Conservation (phyloP, 2,113 vertebrate species). For the Tenrec ecaudatus region DNA sequence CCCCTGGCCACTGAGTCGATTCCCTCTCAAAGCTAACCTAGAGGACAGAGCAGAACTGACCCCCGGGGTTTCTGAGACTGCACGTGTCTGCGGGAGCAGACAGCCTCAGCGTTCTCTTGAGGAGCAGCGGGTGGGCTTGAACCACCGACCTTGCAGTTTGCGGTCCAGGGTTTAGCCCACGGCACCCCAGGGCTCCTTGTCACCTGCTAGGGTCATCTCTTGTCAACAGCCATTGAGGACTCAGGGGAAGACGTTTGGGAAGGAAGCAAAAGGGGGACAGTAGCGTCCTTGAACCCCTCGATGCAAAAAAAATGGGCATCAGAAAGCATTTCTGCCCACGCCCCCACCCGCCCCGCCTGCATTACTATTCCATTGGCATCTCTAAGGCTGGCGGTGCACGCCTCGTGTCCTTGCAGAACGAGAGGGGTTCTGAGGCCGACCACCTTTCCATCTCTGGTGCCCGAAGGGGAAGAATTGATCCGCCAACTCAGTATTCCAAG, state of each 20-base stretch:
- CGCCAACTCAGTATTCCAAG: neutral
- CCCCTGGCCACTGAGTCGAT: no score
- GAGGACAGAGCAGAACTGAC: no score
- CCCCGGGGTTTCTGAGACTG: no score
- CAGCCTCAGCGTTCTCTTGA: no score
- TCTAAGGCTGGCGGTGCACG: constrained; percentile 76
- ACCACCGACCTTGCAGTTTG: no score
- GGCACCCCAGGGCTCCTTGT: no score
- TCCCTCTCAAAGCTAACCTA: no score
- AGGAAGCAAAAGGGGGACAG: neutral
- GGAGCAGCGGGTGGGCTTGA: no score
- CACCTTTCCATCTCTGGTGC: constrained; percentile 56
- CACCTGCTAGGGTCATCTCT: neutral
- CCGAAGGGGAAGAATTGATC: neutral
- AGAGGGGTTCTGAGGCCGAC: constrained; percentile 67
- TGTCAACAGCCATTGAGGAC: neutral
- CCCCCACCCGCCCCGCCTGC: constrained; percentile 32
- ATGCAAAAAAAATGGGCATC: neutral
- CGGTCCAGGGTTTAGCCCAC: no score
- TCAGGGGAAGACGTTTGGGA: neutral
- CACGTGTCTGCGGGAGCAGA: no score
- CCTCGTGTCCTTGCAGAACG: constrained; percentile 20
- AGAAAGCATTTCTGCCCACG: neutral
- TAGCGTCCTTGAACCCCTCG: neutral
- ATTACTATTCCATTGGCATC: constrained; percentile 66